Evolutionary conservation across 35 echinoderm and acorn worm genomes (phyloP), one percentile per base, ranked within the genome.

Genomic region (Eucidaris tribuloides): DNA sequence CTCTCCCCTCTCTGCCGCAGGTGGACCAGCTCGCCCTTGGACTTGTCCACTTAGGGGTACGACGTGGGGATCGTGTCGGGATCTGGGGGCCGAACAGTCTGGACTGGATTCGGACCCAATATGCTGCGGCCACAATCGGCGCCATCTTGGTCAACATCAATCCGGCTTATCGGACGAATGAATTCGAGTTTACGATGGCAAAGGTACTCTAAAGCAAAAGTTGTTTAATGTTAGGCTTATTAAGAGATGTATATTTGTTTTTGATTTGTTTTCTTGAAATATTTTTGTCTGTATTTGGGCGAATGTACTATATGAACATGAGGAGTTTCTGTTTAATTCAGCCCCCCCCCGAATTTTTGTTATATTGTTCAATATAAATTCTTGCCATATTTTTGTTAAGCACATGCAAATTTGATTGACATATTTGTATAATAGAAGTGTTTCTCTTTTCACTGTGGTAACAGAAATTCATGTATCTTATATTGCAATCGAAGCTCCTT

Each of bases 61-160:
- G 49, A 6, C 58, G 45, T 4, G 86, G 86, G 30, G 86, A 89
- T 24, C 57, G 86, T 3, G 54, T 88, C 17, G 86, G 58, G 19
- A 81, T 88, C 76, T 88, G 86, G 86, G 86, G 86, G 2, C 86
- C 86, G 65, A 88, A 88, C 65, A 66, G 77, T 17, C 45, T 81
- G 5, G 86, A 88, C 6, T 88, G 86, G 86, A 42, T 88, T 18
- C 58, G 65, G 35, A 88, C 86, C 18, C 76, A 88, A 29, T 37
- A 81, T 31, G 86, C 42, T 13, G 86, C 68, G 59, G 78, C 86
- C 4, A 46, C 44, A 31, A 88, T 88, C 3, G 86, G 86, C 28
- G 86, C 86, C 41, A 81, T 88, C 46, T 61, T 88, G 25, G 86
- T 88, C 19, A 88, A 81, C 60, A 81, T 88, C 13, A 88, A 88